Conservation (phyloP, 1,140 invertebrate genomes). For the Luehdorfia chinensis region DNA sequence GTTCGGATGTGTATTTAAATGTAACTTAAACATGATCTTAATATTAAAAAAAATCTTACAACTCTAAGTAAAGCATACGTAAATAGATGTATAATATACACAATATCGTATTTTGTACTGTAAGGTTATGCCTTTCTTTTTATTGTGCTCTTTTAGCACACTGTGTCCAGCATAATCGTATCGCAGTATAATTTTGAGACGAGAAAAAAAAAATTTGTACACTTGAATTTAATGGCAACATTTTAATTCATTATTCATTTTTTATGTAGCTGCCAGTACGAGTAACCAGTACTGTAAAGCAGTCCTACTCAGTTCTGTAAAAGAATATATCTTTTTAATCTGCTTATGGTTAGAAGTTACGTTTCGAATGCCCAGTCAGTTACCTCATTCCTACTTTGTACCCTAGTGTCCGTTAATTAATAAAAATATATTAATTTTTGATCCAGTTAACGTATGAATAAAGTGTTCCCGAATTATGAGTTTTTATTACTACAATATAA, state of each 20-base stretch:
- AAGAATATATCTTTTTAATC: too few relatives aligned
- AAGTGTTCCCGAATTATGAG: too few relatives aligned
- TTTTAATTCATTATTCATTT: background rate
- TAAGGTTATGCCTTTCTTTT: conserved; percentile 52
- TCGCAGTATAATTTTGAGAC: conserved; percentile 1
- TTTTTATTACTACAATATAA: too few relatives aligned
- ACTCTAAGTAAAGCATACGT: conserved; percentile 69
- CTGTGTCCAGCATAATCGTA: conserved; percentile 4
- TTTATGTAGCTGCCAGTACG: conserved; percentile 33
- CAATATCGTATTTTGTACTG: conserved; percentile 71
- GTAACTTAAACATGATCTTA: conserved; percentile 35
- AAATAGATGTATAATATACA: conserved; percentile 62
- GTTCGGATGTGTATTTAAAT: conserved; percentile 29
- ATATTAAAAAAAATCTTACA: conserved; percentile 48
- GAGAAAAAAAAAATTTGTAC: conserved; percentile 29
- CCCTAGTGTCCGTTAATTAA: background rate
- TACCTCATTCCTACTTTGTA: background rate
- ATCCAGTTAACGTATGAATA: too few relatives aligned
- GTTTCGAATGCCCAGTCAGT: background rate
- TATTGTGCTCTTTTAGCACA: conserved; percentile 2
- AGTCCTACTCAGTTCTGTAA: background rate
- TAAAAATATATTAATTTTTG: too few relatives aligned
- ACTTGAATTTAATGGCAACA: conserved; percentile 38
- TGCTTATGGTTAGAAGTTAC: background rate
- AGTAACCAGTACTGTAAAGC: background rate